Evolutionary conservation across 2,113 vertebrate species (phyloP).

Genomic region (Calidris pugnax): DNA sequence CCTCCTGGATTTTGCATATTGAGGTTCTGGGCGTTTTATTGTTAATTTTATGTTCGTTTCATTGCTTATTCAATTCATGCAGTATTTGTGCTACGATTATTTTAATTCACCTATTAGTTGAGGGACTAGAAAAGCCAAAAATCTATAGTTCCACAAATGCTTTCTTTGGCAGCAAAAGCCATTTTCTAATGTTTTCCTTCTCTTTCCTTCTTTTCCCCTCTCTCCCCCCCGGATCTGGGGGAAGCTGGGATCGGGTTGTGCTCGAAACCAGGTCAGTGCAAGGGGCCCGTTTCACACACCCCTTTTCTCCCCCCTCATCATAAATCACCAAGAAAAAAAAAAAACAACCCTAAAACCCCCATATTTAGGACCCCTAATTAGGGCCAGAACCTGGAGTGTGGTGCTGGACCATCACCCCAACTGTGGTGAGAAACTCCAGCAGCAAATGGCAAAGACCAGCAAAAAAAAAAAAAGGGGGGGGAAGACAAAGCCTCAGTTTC

Average conservation of each 20-base stretch:
- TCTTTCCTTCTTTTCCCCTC: background rate
- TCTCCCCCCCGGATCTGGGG: accelerated
- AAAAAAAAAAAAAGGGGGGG: background rate
- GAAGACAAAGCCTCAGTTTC: background rate
- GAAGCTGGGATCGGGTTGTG: background rate
- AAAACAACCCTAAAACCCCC: background rate
- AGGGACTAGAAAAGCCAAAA: background rate
- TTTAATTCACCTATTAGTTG: background rate
- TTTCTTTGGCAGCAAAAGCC: background rate
- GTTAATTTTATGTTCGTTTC: background rate
- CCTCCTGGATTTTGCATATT: background rate
- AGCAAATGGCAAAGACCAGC: background rate
- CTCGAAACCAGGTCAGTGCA: background rate
- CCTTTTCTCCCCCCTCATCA: background rate
- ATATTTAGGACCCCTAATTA: background rate
- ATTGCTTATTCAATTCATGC: background rate
- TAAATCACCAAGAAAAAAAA: background rate
- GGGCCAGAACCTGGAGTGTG: accelerated
- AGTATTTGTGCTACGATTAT: background rate
- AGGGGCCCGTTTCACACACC: background rate
- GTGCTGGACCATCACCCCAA: background rate
- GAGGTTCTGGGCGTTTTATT: background rate
- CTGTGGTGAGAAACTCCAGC: background rate
- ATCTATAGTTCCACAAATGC: background rate
- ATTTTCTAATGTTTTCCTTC: background rate